Percentiles rank a stretch among this genome's conserved stretches.
phyloP scores from a whole-genome alignment of 2,888 invertebrate genomes.

The Habrosyne pyritoides region DNA sequence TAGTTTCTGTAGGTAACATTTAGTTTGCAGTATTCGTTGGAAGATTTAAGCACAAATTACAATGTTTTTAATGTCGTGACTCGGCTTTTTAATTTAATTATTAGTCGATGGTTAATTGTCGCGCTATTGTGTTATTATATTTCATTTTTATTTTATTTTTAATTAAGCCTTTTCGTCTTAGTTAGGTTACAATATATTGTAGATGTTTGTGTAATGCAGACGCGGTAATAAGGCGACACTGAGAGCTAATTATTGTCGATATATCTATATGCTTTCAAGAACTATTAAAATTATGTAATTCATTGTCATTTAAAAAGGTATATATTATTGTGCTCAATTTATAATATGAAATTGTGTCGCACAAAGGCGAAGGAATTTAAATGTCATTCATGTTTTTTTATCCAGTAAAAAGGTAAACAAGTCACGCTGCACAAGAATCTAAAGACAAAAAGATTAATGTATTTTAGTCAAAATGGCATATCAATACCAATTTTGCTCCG shows the following conservation, averaged over 20 bases:
- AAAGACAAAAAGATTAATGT: constrained; percentile 26
- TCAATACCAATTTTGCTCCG: constrained; percentile 25
- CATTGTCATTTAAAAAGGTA: constrained; percentile 22
- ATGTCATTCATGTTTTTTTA: constrained; percentile 20
- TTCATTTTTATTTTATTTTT: constrained; percentile 32
- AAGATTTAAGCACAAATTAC: constrained; percentile 56
- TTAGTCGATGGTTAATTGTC: constrained; percentile 65
- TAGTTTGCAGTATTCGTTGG: constrained; percentile 67
- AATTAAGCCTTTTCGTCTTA: constrained; percentile 72
- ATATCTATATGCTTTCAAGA: constrained; percentile 37
- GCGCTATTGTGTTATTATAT: constrained; percentile 48
- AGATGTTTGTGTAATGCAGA: constrained; percentile 73
- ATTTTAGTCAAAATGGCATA: constrained; percentile 42
- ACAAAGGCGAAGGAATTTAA: constrained; percentile 38
- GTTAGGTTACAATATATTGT: constrained; percentile 74
- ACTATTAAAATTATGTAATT: constrained; percentile 21
- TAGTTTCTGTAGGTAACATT: constrained; percentile 45
- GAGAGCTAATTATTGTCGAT: constrained; percentile 32
- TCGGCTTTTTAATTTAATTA: constrained; percentile 57
- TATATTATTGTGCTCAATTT: constrained; percentile 50
- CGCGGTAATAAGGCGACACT: constrained; percentile 45
- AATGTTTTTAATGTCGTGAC: constrained; percentile 42
- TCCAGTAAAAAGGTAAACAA: constrained; percentile 19
- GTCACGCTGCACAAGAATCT: neutral
- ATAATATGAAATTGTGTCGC: constrained; percentile 37